Conservation (phyloP, 1,140 invertebrate genomes). For the Liolophura sinensis region DNA sequence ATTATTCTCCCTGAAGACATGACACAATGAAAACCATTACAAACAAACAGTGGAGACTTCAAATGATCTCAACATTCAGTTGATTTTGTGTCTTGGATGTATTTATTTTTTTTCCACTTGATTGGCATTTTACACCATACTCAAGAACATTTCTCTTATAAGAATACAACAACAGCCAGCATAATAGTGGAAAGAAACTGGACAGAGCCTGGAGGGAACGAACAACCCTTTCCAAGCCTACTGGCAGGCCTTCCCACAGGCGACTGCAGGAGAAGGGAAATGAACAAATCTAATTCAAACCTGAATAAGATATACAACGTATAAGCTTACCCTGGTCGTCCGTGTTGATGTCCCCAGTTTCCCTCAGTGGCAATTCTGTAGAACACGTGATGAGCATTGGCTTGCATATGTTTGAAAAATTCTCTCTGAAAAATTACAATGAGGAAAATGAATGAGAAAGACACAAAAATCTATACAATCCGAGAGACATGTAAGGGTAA, state of each 20-base stretch:
- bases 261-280: not conserved
- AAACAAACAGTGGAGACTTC: constrained; percentile 1
- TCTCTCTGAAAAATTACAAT: constrained; percentile 47
- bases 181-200: too few species aligned
- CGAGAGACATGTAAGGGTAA: too few species aligned
- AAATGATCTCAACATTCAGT: too few species aligned
- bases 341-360: constrained; percentile 51
- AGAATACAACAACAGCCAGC: too few species aligned
- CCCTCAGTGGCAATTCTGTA: constrained; percentile 82
- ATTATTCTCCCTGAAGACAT: constrained; percentile 64
- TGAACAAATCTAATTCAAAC: not conserved
- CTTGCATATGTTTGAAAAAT: constrained; percentile 62
- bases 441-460: constrained; percentile 67
- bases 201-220: too few species aligned
- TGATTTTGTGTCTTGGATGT: not conserved
- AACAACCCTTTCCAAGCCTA: not conserved
- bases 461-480: not conserved
- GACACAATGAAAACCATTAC: constrained; percentile 9
- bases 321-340: constrained; percentile 28
- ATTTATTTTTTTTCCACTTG: too few species aligned
- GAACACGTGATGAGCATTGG: constrained; percentile 88
- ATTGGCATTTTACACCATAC: too few species aligned
- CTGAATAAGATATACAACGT: not conserved
- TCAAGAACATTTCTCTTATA: too few species aligned
- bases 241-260: not conserved